Conservation (phyloP, 2,888 invertebrate genomes). For the Agonum fuliginosum region DNA sequence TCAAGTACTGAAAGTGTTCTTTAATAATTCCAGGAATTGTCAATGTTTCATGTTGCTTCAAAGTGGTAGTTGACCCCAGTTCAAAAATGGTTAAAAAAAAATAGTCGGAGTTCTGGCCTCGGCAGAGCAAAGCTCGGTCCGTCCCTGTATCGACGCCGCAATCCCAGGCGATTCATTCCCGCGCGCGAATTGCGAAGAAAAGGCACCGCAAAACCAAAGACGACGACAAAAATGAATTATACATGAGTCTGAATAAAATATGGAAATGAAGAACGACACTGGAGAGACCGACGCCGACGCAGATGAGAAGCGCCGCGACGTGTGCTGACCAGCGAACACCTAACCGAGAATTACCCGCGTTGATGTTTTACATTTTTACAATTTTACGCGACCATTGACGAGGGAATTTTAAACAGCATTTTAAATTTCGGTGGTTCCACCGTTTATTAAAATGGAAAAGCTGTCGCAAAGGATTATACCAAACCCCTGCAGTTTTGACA, state of each 20-base stretch:
- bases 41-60: too few species aligned
- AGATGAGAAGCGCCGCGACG: constrained; percentile 62
- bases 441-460: too few species aligned
- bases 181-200: constrained; percentile 65
- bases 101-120: too few species aligned
- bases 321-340: not conserved
- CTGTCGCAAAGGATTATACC: too few species aligned
- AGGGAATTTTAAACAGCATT: too few species aligned
- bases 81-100: too few species aligned
- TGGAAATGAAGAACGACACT: constrained; percentile 69
- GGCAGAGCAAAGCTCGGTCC: too few species aligned
- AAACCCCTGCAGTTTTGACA: too few species aligned
- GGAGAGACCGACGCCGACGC: constrained; percentile 62
- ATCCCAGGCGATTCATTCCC: constrained; percentile 65
- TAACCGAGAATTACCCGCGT: not conserved
- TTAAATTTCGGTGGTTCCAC: not conserved
- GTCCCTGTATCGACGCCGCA: constrained; percentile 64
- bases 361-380: constrained; percentile 18
- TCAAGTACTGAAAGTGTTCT: too few species aligned
- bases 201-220: constrained; percentile 66
- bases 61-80: too few species aligned
- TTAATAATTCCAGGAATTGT: too few species aligned
- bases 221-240: constrained; percentile 70
- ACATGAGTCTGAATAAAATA: constrained; percentile 71
- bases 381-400: not conserved